Percentiles rank a stretch among this genome's conserved stretches.
Conservation (phyloP, 2,888 invertebrate species). For the Rhabditoides inermis region DNA sequence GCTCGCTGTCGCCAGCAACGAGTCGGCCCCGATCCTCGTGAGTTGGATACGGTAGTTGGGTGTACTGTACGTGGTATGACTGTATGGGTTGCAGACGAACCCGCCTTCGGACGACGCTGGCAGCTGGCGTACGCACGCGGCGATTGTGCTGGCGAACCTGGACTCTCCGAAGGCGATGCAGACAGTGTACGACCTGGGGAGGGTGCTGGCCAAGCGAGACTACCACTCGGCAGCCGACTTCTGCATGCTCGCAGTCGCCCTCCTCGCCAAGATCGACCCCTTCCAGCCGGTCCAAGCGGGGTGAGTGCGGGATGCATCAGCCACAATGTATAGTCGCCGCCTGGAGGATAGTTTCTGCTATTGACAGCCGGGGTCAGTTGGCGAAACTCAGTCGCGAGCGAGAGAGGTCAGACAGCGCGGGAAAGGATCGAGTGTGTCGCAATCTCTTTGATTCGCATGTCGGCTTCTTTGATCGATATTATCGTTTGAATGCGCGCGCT, state of each 20-base stretch:
- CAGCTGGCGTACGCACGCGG: constrained; percentile 92
- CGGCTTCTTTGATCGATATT: too few relatives aligned
- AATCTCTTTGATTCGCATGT: too few relatives aligned
- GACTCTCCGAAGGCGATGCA: constrained; percentile 28
- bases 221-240: constrained; percentile 85
- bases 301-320: constrained; percentile 7
- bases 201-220: constrained; percentile 60
- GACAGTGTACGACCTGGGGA: constrained; percentile 42
- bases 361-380: too few relatives aligned
- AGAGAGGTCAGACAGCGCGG: too few relatives aligned
- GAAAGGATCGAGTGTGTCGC: too few relatives aligned
- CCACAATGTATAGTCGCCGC: too few relatives aligned
- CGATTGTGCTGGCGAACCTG: constrained; percentile 70
- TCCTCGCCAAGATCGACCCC: constrained; percentile 27
- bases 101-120: constrained; percentile 56
- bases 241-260: constrained; percentile 78
- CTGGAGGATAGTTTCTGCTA: too few relatives aligned
- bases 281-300: constrained; percentile 19
- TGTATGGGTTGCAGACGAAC: constrained; percentile 20
- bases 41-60: background rate
- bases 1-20: constrained; percentile 37
- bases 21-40: constrained; percentile 39
- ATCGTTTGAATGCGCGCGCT: too few relatives aligned
- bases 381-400: too few relatives aligned
- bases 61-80: too few relatives aligned